These are phyloP conservation scores for Deroptyus accipitrinus DNA, from an alignment of 2,113 vertebrate genomes.

Conservation along the genomic window DNA sequence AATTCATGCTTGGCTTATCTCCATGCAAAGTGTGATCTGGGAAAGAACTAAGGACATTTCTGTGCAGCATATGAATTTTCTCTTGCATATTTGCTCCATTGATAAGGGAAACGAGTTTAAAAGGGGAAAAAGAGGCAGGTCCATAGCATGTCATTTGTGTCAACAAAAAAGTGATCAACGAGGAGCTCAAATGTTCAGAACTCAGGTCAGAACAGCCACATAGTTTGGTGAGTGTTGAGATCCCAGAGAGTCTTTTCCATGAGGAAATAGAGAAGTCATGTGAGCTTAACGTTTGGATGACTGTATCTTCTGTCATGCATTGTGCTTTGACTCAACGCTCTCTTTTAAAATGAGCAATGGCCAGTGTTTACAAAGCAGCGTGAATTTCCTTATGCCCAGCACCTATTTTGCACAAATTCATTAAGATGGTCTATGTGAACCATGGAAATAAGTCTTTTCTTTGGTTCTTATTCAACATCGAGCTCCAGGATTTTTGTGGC, in stretches of 20 bases:
- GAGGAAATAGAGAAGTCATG: not conserved
- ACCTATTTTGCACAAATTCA: not conserved
- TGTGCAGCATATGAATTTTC: not conserved
- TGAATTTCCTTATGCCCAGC: not conserved
- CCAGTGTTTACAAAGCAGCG: not conserved
- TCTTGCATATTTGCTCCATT: not conserved
- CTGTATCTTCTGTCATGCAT: not conserved
- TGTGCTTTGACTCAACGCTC: not conserved
- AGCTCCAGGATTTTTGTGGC: not conserved
- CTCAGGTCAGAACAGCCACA: not conserved
- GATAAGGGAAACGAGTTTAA: not conserved
- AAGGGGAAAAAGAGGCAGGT: not conserved
- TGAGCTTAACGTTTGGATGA: not conserved
- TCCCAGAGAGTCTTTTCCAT: not conserved
- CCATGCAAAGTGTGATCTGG: not conserved
- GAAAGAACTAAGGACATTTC: not conserved
- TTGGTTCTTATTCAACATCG: not conserved
- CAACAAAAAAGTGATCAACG: not conserved
- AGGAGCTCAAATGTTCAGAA: not conserved
- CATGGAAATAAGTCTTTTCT: not conserved
- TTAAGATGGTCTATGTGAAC: not conserved
- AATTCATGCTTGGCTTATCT: not conserved
- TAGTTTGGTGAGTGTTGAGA: not conserved
- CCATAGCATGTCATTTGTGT: not conserved
- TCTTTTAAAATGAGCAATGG: not conserved